Conservation (phyloP, 1,140 invertebrate species). For the Eriocheir sinensis region DNA sequence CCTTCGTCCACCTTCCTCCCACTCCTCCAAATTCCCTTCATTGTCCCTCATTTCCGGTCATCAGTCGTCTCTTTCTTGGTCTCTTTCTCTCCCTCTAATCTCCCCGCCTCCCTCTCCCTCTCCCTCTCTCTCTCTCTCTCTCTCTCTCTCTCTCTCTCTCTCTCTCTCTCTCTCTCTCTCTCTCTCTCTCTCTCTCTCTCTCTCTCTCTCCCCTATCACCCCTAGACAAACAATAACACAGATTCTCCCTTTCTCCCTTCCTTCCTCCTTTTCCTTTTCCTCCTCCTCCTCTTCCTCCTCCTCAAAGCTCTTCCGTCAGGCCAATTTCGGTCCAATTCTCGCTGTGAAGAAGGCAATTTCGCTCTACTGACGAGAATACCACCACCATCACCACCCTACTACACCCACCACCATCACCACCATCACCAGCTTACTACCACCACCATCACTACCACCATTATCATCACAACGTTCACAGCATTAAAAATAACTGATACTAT, state of each 20-base stretch:
- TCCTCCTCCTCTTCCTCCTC: not conserved
- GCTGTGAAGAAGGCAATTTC: not conserved
- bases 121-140: not conserved
- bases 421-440: too few relatives aligned
- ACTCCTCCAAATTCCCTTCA: too few relatives aligned
- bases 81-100: too few relatives aligned
- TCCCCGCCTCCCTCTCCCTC: not conserved
- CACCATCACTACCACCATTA: not conserved
- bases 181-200: not conserved
- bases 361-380: not conserved
- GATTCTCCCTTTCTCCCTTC: not conserved
- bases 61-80: too few relatives aligned
- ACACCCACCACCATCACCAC: too few relatives aligned
- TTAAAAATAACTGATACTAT: not conserved
- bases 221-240: too few relatives aligned
- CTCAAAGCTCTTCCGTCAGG: not conserved
- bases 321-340: not conserved
- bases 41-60: too few relatives aligned
- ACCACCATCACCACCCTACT: not conserved
- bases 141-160: not conserved
- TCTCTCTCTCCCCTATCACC: too few relatives aligned
- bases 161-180: too few relatives aligned
- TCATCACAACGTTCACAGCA: not conserved
- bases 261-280: not conserved
- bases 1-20: too few relatives aligned